Evolutionary conservation across 2,113 vertebrate species (phyloP).

Genomic region (Colius striatus): DNA sequence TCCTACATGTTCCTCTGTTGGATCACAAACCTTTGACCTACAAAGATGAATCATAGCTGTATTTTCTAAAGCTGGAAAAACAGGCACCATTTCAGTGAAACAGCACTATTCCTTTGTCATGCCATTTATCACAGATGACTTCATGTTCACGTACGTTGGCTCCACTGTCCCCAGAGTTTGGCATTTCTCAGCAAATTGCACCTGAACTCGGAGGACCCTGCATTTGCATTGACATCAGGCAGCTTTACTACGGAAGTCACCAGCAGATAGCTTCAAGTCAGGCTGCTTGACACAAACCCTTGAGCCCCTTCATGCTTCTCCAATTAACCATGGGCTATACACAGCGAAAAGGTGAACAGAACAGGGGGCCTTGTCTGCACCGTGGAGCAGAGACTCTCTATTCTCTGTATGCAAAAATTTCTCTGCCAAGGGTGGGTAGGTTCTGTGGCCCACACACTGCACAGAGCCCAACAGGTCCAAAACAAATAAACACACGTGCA

Average conservation of each 20-base stretch:
- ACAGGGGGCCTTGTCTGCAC: neutral
- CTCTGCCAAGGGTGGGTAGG: neutral
- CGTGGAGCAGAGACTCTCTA: neutral
- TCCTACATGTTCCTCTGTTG: neutral
- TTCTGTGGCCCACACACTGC: neutral
- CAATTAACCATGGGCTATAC: neutral
- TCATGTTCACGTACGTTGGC: neutral
- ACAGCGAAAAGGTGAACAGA: neutral
- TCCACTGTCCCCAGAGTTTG: neutral
- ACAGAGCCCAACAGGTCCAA: neutral
- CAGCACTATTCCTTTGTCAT: neutral
- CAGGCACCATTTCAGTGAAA: neutral
- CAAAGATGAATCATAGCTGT: neutral
- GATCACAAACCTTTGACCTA: neutral
- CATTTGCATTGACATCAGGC: neutral
- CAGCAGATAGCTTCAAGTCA: neutral
- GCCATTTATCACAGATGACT: neutral
- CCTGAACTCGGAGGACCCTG: neutral
- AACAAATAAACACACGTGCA: neutral
- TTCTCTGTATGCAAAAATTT: neutral
- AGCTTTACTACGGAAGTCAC: neutral
- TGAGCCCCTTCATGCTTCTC: rapidly evolving
- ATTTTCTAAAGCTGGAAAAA: neutral
- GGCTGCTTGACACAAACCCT: neutral
- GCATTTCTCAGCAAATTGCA: neutral